Evolutionary conservation across 2,113 vertebrate genomes (phyloP), one percentile per base, ranked within the genome.

Genomic region (Poeciliopsis prolifica): DNA sequence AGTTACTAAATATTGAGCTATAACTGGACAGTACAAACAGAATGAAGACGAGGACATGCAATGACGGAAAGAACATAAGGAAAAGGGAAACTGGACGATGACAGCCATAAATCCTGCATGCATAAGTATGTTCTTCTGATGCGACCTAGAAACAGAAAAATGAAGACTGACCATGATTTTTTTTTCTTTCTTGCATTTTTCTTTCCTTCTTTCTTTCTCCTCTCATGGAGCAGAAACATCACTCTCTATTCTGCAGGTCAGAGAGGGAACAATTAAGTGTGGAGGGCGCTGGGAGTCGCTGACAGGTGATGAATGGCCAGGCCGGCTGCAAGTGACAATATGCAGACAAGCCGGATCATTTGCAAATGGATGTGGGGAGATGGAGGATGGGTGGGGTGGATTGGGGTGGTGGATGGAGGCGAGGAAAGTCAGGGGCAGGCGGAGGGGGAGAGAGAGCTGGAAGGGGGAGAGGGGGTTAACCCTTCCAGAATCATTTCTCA

Each of bases 271-370:
- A 96, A 95, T 95, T 95, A 95, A 95, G 92, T 92, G 92, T 93
- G 93, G 95, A 94, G 94, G 94, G 95, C 89, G 88, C 92, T 88
- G 92, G 87, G 88, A 93, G 93, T 71, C 78, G 83, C 92, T 87
- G 94, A 94, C 94, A 94, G 93, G 94, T 97, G 96, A 96, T 97
- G 95, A 97, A 97, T 96, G 96, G 94, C 92, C 92, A 83, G 92
- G 95, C 93, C 91, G 93, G 88, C 95, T 83, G 94, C 92, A 80
- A 92, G 93, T 96, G 96, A 96, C 95, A 96, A 95, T 96, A 96
- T 96, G 96, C 95, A 96, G 95, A 96, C 95, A 96, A 95, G 95
- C 94, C 94, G 95, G 95, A 96, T 94, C 94, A 95, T 95, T 96
- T 97, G 95, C 95, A 96, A 96, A 95, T 95, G 93, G 95, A 94